Conservation (phyloP, 1,140 invertebrate genomes). For the Lordiphosa clarofinis region DNA sequence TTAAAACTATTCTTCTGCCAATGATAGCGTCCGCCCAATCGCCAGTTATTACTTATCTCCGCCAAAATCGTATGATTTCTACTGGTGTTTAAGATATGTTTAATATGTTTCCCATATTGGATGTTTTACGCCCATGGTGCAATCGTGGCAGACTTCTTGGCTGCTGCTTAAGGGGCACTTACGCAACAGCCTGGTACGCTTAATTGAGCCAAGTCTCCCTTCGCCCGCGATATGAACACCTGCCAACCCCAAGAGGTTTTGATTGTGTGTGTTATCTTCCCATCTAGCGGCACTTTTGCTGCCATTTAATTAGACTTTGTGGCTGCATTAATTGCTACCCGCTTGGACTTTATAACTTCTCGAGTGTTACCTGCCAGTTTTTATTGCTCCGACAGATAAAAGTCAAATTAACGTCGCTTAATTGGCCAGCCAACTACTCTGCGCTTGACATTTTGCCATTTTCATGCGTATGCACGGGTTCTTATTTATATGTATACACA, state of each 20-base stretch:
- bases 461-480: background rate
- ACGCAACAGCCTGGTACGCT: conserved; percentile 41
- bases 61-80: too few species aligned
- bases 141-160: conserved; percentile 15
- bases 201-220: conserved; percentile 45
- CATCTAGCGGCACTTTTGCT: conserved; percentile 55
- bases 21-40: too few species aligned
- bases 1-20: too few species aligned
- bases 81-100: too few species aligned
- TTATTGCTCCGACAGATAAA: conserved; percentile 51
- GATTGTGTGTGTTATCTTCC: conserved; percentile 37
- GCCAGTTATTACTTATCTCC: too few species aligned
- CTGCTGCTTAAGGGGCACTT: conserved; percentile 56
- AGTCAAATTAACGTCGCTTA: conserved; percentile 56
- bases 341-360: conserved; percentile 67
- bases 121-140: conserved; percentile 30
- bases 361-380: conserved; percentile 36
- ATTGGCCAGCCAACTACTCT: conserved; percentile 27
- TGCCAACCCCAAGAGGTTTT: conserved; percentile 12
- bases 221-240: conserved; percentile 5
- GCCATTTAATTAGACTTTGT: conserved; percentile 65
- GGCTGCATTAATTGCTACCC: conserved; percentile 63
- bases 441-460: conserved; percentile 22
- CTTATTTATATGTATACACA: conserved; percentile 3
- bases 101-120: too few species aligned